Evolutionary conservation across 2,113 vertebrate genomes (phyloP).

Genomic region (Lagopus leucura): DNA sequence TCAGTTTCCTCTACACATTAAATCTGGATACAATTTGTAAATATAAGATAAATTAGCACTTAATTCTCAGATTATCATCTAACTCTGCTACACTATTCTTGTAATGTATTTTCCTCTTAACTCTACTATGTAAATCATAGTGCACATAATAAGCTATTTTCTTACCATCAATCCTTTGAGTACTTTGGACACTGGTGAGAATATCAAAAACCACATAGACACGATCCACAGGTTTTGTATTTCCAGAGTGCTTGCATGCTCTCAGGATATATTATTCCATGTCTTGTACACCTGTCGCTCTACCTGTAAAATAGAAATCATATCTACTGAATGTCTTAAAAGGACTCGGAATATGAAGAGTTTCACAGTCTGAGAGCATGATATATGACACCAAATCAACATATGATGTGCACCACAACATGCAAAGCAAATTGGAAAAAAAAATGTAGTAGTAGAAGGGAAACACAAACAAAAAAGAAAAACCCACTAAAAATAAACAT

Average conservation of each 20-base stretch:
- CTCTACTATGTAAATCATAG: not conserved
- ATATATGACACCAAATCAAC: not conserved
- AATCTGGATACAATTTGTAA: not conserved
- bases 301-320: constrained; percentile 4
- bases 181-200: not conserved
- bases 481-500: not conserved
- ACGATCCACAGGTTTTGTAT: not conserved
- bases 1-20: not conserved
- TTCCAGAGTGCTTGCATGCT: not conserved
- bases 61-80: not conserved
- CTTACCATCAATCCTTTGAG: not conserved
- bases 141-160: not conserved
- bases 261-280: not conserved
- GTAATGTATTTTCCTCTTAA: not conserved
- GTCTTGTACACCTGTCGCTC: not conserved
- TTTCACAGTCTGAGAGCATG: not conserved
- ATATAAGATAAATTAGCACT: not conserved
- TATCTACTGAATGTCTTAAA: not conserved
- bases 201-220: not conserved
- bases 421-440: not conserved
- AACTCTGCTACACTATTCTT: not conserved
- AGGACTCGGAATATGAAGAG: not conserved
- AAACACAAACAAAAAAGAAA: not conserved
- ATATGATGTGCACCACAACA: not conserved
- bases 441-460: not conserved